Percentiles rank a stretch among this genome's conserved stretches.
These are phyloP conservation scores for Eriosoma lanigerum DNA, from an alignment of 1,140 invertebrate genomes.

Conservation along the genomic window DNA sequence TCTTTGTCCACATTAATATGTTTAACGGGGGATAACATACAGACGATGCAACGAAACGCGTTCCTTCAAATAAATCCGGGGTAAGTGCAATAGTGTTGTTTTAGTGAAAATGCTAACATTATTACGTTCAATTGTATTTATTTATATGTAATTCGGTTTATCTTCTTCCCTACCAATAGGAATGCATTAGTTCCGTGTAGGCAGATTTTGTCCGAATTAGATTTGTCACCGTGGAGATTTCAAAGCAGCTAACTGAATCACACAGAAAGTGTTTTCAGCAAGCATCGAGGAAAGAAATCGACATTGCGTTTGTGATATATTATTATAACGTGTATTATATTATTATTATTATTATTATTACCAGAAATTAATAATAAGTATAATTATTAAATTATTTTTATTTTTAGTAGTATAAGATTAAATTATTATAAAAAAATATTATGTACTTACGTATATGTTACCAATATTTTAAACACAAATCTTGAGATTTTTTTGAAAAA, in stretches of 20 bases:
- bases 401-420: neutral
- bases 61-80: slow-evolving; percentile 64
- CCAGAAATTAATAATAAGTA: neutral
- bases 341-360: too few species aligned
- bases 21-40: slow-evolving; percentile 78
- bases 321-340: slow-evolving; percentile 9
- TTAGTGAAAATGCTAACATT: neutral
- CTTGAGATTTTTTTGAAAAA: neutral
- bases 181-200: slow-evolving; percentile 25
- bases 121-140: neutral
- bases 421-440: slow-evolving; percentile 40
- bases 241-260: slow-evolving; percentile 27
- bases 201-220: slow-evolving; percentile 36
- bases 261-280: neutral
- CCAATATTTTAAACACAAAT: slow-evolving; percentile 21
- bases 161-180: neutral
- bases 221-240: slow-evolving; percentile 43
- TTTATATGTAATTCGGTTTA: neutral
- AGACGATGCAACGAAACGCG: slow-evolving; percentile 71
- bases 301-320: slow-evolving; percentile 46
- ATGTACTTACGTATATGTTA: too few species aligned
- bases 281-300: neutral
- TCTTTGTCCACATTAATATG: slow-evolving; percentile 82
- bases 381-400: slow-evolving; percentile 36
- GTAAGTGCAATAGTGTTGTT: slow-evolving; percentile 60